These are phyloP conservation scores for Pionites leucogaster DNA, from an alignment of 2,113 vertebrate species.

Conservation along the genomic window DNA sequence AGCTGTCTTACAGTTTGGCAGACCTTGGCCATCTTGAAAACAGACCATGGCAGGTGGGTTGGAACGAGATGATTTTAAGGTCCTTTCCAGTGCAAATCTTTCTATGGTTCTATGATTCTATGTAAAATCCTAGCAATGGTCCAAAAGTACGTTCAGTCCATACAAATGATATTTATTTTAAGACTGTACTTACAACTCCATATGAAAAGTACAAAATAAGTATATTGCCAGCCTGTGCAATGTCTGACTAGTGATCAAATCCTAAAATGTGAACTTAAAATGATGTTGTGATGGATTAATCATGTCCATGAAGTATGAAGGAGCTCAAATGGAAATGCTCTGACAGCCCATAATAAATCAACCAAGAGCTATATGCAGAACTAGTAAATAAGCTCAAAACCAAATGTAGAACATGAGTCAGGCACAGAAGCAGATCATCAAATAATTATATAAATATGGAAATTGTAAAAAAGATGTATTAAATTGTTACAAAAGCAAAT, in stretches of 20 bases:
- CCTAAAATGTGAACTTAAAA: neutral
- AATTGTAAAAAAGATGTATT: neutral
- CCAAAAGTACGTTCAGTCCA: neutral
- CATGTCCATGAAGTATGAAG: neutral
- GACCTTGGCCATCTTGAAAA: neutral
- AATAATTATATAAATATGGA: neutral
- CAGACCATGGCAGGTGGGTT: neutral
- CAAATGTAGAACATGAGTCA: neutral
- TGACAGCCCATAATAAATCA: slow-evolving; percentile 8
- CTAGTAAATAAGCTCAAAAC: neutral
- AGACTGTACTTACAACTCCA: neutral
- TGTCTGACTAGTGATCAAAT: neutral
- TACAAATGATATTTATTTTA: neutral
- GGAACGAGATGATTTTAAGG: neutral
- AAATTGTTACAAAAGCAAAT: neutral
- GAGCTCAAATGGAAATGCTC: neutral
- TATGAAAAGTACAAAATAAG: neutral
- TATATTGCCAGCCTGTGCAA: neutral
- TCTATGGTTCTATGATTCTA: neutral
- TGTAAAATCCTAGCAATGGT: neutral
- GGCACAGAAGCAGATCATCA: neutral
- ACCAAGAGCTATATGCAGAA: neutral
- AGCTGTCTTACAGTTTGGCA: neutral
- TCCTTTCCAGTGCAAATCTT: neutral
- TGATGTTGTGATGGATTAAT: neutral